These are phyloP conservation scores for Apotomis betuletana DNA, from an alignment of 2,888 invertebrate genomes.

Conservation along the genomic window DNA sequence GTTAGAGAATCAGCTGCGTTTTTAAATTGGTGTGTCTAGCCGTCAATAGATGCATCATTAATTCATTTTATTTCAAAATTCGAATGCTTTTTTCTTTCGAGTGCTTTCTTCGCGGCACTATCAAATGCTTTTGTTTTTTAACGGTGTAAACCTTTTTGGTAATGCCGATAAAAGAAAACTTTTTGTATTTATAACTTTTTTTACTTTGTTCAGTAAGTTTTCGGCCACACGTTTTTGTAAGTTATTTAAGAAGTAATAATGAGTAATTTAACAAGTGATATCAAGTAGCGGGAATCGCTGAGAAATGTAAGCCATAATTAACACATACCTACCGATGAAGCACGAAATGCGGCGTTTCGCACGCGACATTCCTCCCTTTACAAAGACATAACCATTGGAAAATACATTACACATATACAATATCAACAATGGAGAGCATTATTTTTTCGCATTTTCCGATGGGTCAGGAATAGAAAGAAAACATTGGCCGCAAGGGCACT, in stretches of 20 bases:
- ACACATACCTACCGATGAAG: slow-evolving; percentile 23
- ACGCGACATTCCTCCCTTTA: slow-evolving; percentile 28
- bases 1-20: background rate
- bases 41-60: slow-evolving; percentile 57
- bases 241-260: background rate
- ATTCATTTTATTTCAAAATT: slow-evolving; percentile 60
- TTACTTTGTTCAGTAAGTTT: background rate
- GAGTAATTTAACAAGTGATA: slow-evolving; percentile 2
- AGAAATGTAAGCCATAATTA: slow-evolving; percentile 30
- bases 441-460: too few species aligned
- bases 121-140: slow-evolving; percentile 45
- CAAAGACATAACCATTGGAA: background rate
- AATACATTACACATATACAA: background rate
- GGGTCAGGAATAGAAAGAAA: too few species aligned
- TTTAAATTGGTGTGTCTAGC: slow-evolving; percentile 13
- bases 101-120: slow-evolving; percentile 43
- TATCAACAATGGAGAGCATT: too few species aligned
- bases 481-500: too few species aligned
- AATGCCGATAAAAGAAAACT: slow-evolving; percentile 43
- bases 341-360: slow-evolving; percentile 20
- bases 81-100: slow-evolving; percentile 45
- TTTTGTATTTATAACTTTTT: slow-evolving; percentile 48
- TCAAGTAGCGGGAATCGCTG: background rate
- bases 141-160: slow-evolving; percentile 46
- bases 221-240: background rate